Evolutionary conservation across 2,797 vertebrate species (phyloP), one percentile per base, ranked within the genome.

Genomic region (Crocidura indochinensis): DNA sequence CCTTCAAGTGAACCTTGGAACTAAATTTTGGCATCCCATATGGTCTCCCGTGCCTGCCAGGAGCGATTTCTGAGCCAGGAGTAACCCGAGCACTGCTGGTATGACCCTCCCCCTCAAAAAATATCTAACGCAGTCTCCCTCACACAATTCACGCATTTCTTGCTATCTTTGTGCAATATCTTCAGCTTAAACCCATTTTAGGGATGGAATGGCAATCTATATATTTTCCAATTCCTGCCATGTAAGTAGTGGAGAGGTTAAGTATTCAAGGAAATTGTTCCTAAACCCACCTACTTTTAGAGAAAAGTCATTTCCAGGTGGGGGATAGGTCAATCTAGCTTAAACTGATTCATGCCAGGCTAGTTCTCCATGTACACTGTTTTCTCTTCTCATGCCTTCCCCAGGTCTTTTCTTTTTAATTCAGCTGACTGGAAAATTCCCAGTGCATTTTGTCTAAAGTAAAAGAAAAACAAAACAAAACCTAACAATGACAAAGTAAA

Each of bases 341-440:
- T 47, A 31, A 78, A 31, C 14, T 76, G 29, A 24, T 20, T 64
- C 60, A 20, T 11, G 27, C 53, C 8, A 47, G 62, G 5, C 8
- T 64, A 82, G 86, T 53, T 1, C 68, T 29, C 26, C 67, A n/a
- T 2, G 1, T 62, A 29, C 44, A 67, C 47, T 73, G 27, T 64
- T 38, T 65, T 71, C n/a, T 81, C 24, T 60, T 73, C n/a, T 68
- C 67, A 26, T 72, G 56, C 11, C 69, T 2, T 62, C 29, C 12
- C 12, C 12, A 0, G 0, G 5, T 10, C 29, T 31, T 51, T 47
- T 49, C 24, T 62, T 75, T 53, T 51, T 6, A 47, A 22, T 74
- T 62, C 29, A 49, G 56, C 31, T 73, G 22, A 56, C 49, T 47
- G 76, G 56, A 64, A 79, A 83, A 95, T 20, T 76, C 46, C 78